Evolutionary conservation across 2,888 invertebrate species (phyloP), one percentile per base, ranked within the genome.

Genomic region (Yponomeuta malinellus): DNA sequence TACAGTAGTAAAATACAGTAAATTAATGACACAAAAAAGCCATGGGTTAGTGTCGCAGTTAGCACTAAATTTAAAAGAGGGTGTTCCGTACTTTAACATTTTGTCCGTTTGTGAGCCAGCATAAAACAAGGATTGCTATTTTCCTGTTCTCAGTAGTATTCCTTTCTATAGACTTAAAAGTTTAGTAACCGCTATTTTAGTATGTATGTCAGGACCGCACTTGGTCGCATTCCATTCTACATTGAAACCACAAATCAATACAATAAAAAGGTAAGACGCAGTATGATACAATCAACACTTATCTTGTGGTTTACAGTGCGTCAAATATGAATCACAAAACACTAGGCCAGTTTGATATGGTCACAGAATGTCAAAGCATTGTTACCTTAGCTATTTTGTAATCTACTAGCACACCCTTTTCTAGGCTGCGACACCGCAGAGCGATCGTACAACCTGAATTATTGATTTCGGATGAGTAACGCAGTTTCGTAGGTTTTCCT

Each of bases 391-490:
- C 52, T 59, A 59, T 12, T 59, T 15, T 59, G 15, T 59, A 59
- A 59, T 59, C 52, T 3, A 59, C 12, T 15, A 59, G 52, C 52
- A 59, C 52, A 59, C 1, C 52, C 52, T 29, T 64, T 64, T 64
- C 64, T 64, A 64, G 64, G 29, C 64, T 64, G n/a, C 31, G 64
- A 23, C n/a, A 23, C 64, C 64, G 29, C 64, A 64, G 31, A 64
- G 52, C 64, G 31, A 29, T 23, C 29, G 29, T 31, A 64, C 43
- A 43, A 43, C n/a, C 64, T 64, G 64, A 64, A 64, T 64, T 64
- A 64, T 64, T 64, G 29, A 64, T 64, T 64, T 59, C 52, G 52
- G 52, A 59, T 59, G 52, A 43, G 43, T 43, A 43, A 43, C 43
- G 43, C 43, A 43, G 52, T 15, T 59, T 15, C 5, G 12, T 59